Base-by-base conservation (phyloP, 2,888 invertebrate genomes). In the Orthosia gothica region DNA sequence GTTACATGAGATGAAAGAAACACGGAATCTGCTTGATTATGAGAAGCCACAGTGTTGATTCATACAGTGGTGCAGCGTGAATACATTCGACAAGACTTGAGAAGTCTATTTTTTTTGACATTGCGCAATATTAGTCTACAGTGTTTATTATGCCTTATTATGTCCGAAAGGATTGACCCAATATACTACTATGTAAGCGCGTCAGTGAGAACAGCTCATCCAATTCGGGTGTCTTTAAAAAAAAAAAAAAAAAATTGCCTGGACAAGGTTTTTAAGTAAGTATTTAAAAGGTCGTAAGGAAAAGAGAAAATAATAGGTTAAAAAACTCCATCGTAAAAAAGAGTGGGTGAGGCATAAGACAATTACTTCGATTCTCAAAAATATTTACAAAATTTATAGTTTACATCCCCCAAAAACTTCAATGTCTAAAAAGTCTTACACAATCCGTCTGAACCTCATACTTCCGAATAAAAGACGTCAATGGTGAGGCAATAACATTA, bases 1-100 rank as follows among this genome's bases (percentile, higher is more conserved):
- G 90, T 91, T 85, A 91, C 86, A 91, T 91, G 88, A 91, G 88
- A 81, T 66, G 82, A 89, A 89, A 90, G 90, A 85, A 77, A 40
- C 82, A 69, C 86, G 66, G 49, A 68, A 65, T 87, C 74, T 68
- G 74, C 52, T 32, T 69, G 75, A 45, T 76, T 61, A 61, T 62
- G 26, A 57, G 20, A 5, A 7, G 20, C 5, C 47, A 65, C 45
- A 59, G 74, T 59, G 7, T 47, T 52, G 16, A 1, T 13, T 16
- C 1, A 32, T 23, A 7, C 50, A 74, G 74, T 64, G 1, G 15
- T 18, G 32, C 13, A 71, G 18, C 9, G 5, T 1, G 0, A 0
- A 18, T 32, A 20, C 2, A 32, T 11, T 66, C 13, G 0, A 18
- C 5, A 12, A 15, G 7, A 9, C 9, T 40, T 40, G 40, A 40